Evolutionary conservation across 1,140 invertebrate genomes (phyloP).

Genomic region (Solen grandis): DNA sequence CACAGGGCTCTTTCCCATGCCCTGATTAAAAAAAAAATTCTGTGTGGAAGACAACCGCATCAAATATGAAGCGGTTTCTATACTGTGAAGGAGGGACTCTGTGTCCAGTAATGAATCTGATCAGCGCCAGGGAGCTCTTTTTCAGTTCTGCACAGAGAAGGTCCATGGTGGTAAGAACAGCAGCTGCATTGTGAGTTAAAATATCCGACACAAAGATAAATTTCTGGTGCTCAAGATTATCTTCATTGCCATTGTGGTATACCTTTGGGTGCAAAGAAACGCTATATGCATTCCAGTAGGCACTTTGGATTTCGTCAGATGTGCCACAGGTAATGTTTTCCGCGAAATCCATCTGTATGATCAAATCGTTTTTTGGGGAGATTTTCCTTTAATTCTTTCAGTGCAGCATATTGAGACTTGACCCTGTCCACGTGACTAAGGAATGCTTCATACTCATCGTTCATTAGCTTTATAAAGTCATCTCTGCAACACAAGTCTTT

Average conservation of each 20-base stretch:
- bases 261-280: slow-evolving; percentile 57
- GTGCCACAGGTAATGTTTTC: slow-evolving; percentile 52
- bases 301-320: slow-evolving; percentile 56
- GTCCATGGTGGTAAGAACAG: slow-evolving; percentile 42
- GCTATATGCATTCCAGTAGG: slow-evolving; percentile 36
- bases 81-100: slow-evolving; percentile 55
- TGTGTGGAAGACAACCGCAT: slow-evolving; percentile 7
- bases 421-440: slow-evolving; percentile 26
- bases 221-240: slow-evolving; percentile 21
- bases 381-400: slow-evolving; percentile 25
- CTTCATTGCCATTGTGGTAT: slow-evolving; percentile 27
- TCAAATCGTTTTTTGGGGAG: slow-evolving; percentile 19
- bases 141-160: slow-evolving; percentile 27
- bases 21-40: slow-evolving; percentile 8
- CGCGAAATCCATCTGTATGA: slow-evolving; percentile 60
- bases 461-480: neutral
- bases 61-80: slow-evolving; percentile 48
- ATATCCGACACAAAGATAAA: slow-evolving; percentile 50
- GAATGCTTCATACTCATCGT: slow-evolving; percentile 23
- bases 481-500: neutral
- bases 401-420: slow-evolving; percentile 35
- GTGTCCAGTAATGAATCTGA: slow-evolving; percentile 56
- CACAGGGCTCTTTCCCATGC: slow-evolving; percentile 41
- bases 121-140: neutral
- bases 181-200: slow-evolving; percentile 32